Evolutionary conservation across 2,888 invertebrate species (phyloP).

Genomic region (Drosophila helvetica): DNA sequence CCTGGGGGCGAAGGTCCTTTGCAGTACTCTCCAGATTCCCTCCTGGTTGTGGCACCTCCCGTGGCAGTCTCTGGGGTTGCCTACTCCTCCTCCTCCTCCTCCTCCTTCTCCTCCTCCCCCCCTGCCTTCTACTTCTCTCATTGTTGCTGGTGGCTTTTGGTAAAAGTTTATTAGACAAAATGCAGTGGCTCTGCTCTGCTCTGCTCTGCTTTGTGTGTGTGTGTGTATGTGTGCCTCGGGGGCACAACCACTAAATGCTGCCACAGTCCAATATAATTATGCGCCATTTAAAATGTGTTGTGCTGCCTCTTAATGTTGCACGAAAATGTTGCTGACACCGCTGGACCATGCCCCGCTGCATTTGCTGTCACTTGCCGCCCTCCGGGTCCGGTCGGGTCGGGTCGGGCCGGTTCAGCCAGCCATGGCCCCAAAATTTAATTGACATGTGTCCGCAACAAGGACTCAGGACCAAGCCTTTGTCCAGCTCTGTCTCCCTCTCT

Average conservation of each 20-base stretch:
- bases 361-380: conserved; percentile 36
- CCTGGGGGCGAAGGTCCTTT: conserved; percentile 64
- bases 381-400: conserved; percentile 12
- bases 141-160: conserved; percentile 49
- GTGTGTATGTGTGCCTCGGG: conserved; percentile 35
- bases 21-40: conserved; percentile 23
- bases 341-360: conserved; percentile 42
- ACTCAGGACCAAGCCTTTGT: conserved; percentile 10
- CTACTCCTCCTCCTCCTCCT: neutral
- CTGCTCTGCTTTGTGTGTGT: conserved; percentile 11
- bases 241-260: conserved; percentile 67
- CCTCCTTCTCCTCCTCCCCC: neutral
- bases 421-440: conserved; percentile 69
- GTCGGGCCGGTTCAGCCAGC: conserved; percentile 39
- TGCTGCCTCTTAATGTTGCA: conserved; percentile 58
- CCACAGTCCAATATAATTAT: conserved; percentile 73
- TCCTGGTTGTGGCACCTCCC: conserved; percentile 20
- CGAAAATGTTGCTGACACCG: conserved; percentile 35
- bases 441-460: conserved; percentile 61
- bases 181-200: conserved; percentile 30
- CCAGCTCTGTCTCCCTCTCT: conserved; percentile 3
- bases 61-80: conserved; percentile 4
- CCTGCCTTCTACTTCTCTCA: neutral
- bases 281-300: conserved; percentile 68
- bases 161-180: conserved; percentile 71